Conservation (phyloP, 2,113 vertebrate genomes). For the Forbesichthys agassizii region DNA sequence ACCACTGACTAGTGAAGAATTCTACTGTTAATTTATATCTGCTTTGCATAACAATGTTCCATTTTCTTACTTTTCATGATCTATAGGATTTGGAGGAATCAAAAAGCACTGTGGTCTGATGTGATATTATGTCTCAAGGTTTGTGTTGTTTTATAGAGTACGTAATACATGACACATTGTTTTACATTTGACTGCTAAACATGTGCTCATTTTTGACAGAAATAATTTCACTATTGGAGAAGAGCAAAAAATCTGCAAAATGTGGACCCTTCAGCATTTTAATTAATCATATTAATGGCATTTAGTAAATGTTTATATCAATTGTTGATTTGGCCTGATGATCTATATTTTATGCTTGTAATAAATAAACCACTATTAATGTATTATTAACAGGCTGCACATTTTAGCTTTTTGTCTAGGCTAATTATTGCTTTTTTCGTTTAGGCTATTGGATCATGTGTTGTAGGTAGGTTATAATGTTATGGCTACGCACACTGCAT, state of each 20-base stretch:
- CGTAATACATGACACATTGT: not conserved
- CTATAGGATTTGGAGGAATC: conserved; percentile 46
- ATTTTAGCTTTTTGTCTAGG: too few relatives aligned
- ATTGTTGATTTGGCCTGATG: too few relatives aligned
- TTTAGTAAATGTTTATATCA: too few relatives aligned
- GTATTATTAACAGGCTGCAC: too few relatives aligned
- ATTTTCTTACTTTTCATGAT: conserved; percentile 2
- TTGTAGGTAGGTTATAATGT: too few relatives aligned
- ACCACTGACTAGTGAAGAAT: not conserved
- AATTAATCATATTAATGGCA: too few relatives aligned
- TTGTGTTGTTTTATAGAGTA: conserved; percentile 11
- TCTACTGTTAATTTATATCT: not conserved
- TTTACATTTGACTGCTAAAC: not conserved
- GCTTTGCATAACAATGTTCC: not conserved
- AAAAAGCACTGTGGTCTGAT: conserved; percentile 65
- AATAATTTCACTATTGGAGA: not conserved
- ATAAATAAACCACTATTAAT: too few relatives aligned
- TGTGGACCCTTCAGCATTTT: conserved; percentile 5
- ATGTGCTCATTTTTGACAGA: conserved; percentile 22
- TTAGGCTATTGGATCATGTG: too few relatives aligned
- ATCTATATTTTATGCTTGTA: too few relatives aligned
- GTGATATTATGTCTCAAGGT: conserved; percentile 26
- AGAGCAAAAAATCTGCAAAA: conserved; percentile 45
- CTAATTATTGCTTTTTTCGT: too few relatives aligned
- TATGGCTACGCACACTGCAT: too few relatives aligned